phyloP scores from a whole-genome alignment of 2,888 invertebrate species.

The Pasiphila rectangulata region DNA sequence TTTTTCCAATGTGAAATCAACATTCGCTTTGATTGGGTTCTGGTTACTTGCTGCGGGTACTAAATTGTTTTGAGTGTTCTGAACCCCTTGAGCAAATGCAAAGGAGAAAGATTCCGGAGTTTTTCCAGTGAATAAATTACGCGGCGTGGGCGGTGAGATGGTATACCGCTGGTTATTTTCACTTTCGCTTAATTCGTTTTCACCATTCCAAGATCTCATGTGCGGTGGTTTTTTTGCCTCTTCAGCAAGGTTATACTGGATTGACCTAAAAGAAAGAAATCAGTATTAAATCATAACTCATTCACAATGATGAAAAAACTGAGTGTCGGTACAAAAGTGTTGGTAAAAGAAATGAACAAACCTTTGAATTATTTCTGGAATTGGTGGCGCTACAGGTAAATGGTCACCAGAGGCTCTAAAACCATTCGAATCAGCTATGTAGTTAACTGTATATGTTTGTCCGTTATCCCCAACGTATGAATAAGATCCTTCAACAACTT shows the following conservation, averaged over 20 bases:
- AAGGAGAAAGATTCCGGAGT: conserved; percentile 75
- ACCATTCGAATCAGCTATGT: conserved; percentile 88
- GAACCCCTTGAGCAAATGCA: conserved; percentile 51
- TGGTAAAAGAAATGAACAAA: conserved; percentile 39
- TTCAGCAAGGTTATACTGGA: conserved; percentile 74
- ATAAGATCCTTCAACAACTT: conserved; percentile 83
- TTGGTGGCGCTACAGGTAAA: conserved; percentile 87
- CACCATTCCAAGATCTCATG: conserved; percentile 59
- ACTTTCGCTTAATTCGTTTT: conserved; percentile 49
- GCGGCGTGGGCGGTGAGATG: conserved; percentile 45
- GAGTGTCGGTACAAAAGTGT: too few species aligned
- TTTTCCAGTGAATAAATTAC: conserved; percentile 68
- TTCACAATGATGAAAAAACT: too few species aligned
- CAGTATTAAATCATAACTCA: background rate
- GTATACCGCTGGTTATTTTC: conserved; percentile 46
- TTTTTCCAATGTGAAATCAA: conserved; percentile 56
- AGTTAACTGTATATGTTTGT: conserved; percentile 82
- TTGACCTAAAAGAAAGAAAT: conserved; percentile 47
- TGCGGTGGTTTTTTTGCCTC: conserved; percentile 69
- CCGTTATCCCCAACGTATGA: conserved; percentile 83
- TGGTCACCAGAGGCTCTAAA: conserved; percentile 89
- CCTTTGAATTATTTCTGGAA: conserved; percentile 85
- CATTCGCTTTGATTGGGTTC: conserved; percentile 51
- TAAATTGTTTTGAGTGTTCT: conserved; percentile 57
- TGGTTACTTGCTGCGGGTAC: conserved; percentile 55